Evolutionary conservation across 92 coral and sea anemone genomes (phyloP).

Genomic region (Blastomussa wellsi): DNA sequence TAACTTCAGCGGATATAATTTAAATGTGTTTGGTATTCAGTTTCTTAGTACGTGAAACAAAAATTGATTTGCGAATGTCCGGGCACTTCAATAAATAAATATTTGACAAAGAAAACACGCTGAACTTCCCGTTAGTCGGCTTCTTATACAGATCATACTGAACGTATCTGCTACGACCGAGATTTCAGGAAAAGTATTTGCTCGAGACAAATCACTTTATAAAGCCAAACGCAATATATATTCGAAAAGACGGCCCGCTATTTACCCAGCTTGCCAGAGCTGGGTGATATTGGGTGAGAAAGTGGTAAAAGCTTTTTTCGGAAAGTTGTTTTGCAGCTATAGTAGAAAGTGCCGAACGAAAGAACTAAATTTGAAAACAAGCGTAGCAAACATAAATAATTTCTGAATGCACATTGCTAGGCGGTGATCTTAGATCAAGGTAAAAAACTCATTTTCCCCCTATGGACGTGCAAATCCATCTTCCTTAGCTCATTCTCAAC

Average conservation of each 20-base stretch:
- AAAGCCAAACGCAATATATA: background rate
- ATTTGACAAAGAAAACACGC: background rate
- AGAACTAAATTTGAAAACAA: background rate
- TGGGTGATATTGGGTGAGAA: background rate
- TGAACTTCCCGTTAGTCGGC: background rate
- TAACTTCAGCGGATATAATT: background rate
- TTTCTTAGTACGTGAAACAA: background rate
- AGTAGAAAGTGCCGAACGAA: background rate
- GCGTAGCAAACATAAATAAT: slow-evolving; percentile 19
- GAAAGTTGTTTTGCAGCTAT: slow-evolving; percentile 4
- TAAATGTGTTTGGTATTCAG: background rate
- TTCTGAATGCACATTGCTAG: background rate
- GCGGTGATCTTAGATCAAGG: too few species aligned
- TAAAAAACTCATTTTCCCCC: background rate
- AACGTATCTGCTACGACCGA: background rate
- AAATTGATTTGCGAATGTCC: background rate
- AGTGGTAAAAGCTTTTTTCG: background rate
- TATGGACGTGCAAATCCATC: background rate
- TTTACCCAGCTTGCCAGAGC: slow-evolving; percentile 12
- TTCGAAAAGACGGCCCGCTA: background rate
- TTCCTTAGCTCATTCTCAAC: background rate
- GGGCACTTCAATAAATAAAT: background rate
- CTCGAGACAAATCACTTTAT: background rate
- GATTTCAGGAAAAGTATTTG: background rate
- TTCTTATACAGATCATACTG: background rate